Evolutionary conservation across 2,888 invertebrate genomes (phyloP).

Genomic region (Xanthia togata): DNA sequence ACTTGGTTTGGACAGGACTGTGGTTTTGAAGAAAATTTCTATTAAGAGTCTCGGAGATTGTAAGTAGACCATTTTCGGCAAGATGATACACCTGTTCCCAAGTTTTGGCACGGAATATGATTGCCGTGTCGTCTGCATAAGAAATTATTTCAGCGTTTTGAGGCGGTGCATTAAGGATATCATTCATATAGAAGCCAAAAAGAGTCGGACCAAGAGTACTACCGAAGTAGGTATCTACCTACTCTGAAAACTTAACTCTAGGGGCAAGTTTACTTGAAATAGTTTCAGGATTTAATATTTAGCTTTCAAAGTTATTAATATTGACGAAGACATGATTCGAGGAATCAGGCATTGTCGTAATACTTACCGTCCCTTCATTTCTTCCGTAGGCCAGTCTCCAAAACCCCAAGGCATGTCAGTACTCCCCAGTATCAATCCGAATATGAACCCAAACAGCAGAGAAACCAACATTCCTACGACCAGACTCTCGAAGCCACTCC

Average conservation of each 20-base stretch:
- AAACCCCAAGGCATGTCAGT: slow-evolving; percentile 94
- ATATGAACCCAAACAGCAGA: slow-evolving; percentile 94
- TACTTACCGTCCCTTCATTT: slow-evolving; percentile 93
- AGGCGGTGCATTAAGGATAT: no score
- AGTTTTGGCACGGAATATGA: no score
- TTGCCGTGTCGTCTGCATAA: no score
- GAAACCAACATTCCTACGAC: slow-evolving; percentile 94
- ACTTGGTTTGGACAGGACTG: no score
- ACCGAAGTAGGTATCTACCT: no score
- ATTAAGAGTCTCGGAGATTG: no score
- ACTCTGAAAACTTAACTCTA: not conserved
- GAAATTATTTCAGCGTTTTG: no score
- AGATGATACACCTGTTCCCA: no score
- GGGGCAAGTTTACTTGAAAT: not conserved
- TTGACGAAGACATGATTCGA: slow-evolving; percentile 1
- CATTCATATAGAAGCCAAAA: no score
- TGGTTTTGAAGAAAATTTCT: no score
- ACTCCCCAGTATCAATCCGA: slow-evolving; percentile 93
- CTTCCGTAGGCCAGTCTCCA: slow-evolving; percentile 94
- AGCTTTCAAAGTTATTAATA: slow-evolving; percentile 14
- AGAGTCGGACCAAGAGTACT: no score
- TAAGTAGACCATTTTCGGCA: no score
- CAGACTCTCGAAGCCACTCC: slow-evolving; percentile 93
- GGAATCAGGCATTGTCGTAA: not conserved
- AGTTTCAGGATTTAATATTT: slow-evolving; percentile 1